Conservation (phyloP, 2,888 invertebrate species). For the Hyalella azteca region DNA sequence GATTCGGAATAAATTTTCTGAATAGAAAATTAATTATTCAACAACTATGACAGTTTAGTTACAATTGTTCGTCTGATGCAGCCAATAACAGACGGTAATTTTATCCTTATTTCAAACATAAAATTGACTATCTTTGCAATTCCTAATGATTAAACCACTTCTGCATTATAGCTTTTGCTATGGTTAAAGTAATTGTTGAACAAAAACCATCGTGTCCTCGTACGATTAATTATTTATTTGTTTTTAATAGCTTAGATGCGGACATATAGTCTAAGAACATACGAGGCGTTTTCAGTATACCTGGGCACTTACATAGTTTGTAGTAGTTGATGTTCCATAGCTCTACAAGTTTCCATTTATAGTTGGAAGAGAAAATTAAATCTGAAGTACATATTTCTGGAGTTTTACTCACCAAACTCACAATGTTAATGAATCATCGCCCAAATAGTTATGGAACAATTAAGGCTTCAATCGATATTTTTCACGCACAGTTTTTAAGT, state of each 20-base stretch:
- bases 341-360: conserved; percentile 18
- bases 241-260: not conserved
- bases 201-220: not conserved
- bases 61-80: not conserved
- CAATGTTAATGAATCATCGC: too few species aligned
- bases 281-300: conserved; percentile 1
- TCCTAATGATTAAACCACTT: not conserved
- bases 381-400: too few species aligned
- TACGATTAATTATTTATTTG: not conserved
- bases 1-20: not conserved
- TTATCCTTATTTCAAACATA: not conserved
- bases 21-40: not conserved
- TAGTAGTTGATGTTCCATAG: conserved; percentile 30
- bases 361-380: conserved; percentile 23
- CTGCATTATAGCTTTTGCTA: not conserved
- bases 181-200: too few species aligned
- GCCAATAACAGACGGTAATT: not conserved
- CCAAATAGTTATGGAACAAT: too few species aligned
- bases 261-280: conserved; percentile 12
- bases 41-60: not conserved
- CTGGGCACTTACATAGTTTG: conserved; percentile 25
- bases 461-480: too few species aligned
- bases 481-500: too few species aligned
- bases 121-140: too few species aligned
- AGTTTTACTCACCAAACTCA: too few species aligned